A percentile compares a stretch with the other conserved stretches of the same genome.
phyloP scores from a whole-genome alignment of 1,140 invertebrate species.

The Schmidtea mediterranea region DNA sequence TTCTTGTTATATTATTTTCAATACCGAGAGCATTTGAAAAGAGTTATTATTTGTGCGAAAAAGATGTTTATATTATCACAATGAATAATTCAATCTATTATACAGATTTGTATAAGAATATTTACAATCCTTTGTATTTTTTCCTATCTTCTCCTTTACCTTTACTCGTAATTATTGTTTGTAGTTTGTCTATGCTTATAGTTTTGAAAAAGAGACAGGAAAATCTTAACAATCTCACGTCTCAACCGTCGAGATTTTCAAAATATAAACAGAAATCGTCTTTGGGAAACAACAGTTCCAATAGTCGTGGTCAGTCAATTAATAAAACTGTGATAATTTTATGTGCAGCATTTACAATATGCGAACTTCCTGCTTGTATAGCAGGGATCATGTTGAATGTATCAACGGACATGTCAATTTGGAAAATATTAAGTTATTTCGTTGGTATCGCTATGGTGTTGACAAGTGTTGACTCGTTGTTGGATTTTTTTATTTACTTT shows the following conservation, averaged over 20 bases:
- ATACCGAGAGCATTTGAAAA: neutral
- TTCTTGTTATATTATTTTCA: neutral
- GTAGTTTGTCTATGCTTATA: neutral
- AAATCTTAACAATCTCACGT: neutral
- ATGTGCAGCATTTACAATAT: neutral
- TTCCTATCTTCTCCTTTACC: neutral
- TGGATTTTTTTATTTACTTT: neutral
- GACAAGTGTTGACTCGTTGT: neutral
- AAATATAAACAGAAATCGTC: no score
- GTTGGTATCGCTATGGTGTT: neutral
- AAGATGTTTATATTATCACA: neutral
- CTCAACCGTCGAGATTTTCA: neutral
- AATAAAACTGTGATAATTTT: neutral
- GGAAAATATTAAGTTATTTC: neutral
- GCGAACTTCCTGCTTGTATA: neutral
- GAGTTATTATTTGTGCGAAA: neutral
- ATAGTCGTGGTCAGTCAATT: neutral
- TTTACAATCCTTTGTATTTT: neutral
- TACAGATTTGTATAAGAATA: neutral
- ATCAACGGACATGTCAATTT: neutral
- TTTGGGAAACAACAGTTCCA: neutral
- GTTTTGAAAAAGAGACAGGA: neutral
- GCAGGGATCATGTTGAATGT: neutral
- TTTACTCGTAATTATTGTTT: neutral
- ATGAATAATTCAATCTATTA: neutral